These are phyloP conservation scores for Goniozus legneri DNA, from an alignment of 1,140 invertebrate species.

Conservation along the genomic window DNA sequence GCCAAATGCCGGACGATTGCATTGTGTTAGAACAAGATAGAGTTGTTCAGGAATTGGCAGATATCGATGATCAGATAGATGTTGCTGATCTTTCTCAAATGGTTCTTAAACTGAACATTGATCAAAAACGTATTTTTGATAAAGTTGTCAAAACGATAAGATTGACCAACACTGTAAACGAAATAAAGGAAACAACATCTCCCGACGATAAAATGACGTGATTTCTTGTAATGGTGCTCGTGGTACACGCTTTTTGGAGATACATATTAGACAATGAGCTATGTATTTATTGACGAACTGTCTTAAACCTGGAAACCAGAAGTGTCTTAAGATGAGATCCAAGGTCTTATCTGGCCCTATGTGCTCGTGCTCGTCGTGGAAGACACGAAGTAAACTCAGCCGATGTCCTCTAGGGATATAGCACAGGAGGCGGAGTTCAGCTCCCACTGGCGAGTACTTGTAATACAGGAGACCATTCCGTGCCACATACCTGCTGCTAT, in stretches of 20 bases:
- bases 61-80: constrained; percentile 8
- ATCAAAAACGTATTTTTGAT: no score
- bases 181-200: no score
- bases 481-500: neutral
- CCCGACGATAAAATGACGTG: no score
- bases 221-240: no score
- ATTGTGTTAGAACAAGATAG: neutral
- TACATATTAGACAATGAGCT: no score
- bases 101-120: constrained; percentile 21
- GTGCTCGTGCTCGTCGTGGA: neutral
- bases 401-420: neutral
- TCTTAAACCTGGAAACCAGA: no score
- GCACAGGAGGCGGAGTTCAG: neutral
- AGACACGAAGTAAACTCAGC: neutral
- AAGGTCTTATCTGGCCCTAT: no score
- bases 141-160: constrained; percentile 17
- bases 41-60: constrained; percentile 11
- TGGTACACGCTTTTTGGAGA: no score
- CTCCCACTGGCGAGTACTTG: neutral
- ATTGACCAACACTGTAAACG: constrained; percentile 10
- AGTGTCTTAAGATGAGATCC: no score
- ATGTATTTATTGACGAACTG: no score
- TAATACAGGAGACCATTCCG: neutral
- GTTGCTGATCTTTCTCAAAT: constrained; percentile 10
- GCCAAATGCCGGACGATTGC: neutral